phyloP scores from a whole-genome alignment of 2,113 vertebrate genomes.

The Pterocles orientalis region DNA sequence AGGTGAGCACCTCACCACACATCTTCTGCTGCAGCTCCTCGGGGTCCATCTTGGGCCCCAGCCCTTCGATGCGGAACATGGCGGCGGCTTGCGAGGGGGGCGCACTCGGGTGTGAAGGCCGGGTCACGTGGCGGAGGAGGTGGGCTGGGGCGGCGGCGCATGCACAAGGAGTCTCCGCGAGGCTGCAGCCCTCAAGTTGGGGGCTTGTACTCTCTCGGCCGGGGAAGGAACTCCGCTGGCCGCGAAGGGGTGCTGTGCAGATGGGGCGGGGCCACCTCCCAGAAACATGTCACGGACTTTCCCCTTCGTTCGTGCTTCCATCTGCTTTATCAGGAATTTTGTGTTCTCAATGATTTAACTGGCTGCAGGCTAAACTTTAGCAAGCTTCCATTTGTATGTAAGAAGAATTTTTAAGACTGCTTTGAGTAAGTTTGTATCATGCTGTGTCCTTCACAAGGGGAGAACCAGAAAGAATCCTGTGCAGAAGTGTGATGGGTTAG shows the following conservation, averaged over 20 bases:
- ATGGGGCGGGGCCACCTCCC: no score
- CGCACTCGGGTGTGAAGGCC: background rate
- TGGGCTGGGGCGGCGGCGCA: accelerated
- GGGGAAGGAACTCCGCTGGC: no score
- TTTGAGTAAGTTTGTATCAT: slow-evolving; percentile 44
- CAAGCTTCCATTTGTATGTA: slow-evolving; percentile 18
- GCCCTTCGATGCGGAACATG: slow-evolving; percentile 93
- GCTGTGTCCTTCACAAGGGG: slow-evolving; percentile 15
- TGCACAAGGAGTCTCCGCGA: background rate
- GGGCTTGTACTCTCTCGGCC: background rate
- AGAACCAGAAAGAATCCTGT: slow-evolving; percentile 67
- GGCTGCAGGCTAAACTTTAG: slow-evolving; percentile 45
- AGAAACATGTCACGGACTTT: no score
- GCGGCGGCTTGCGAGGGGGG: background rate
- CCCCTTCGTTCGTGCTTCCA: no score
- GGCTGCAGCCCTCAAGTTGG: no score
- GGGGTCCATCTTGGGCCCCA: slow-evolving; percentile 93
- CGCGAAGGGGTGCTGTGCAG: no score
- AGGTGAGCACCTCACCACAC: slow-evolving; percentile 88
- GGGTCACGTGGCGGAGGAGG: background rate
- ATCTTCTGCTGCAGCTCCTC: slow-evolving; percentile 94
- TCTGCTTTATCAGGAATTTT: background rate
- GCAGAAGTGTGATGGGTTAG: background rate
- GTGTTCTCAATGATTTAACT: background rate
- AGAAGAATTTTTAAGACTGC: slow-evolving; percentile 49